Base-by-base conservation (phyloP, 2,888 invertebrate species). In the Eupithecia vulgata region DNA sequence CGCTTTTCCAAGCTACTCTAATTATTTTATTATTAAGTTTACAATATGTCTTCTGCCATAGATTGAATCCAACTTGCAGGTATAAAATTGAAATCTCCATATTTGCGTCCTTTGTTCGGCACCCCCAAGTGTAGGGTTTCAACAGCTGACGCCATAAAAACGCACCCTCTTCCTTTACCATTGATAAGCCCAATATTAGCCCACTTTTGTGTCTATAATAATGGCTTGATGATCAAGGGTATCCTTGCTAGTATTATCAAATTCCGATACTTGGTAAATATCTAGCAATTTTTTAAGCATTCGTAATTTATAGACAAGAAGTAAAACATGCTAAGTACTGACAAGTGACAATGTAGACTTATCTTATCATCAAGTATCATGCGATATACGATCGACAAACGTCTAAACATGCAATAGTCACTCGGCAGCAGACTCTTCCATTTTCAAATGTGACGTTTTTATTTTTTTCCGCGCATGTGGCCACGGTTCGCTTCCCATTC, bases 401-500 rank as follows among this genome's bases (percentile, higher is more conserved):
- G 8, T 34, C n/a, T 45, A 68, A 59, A 73, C 72, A 65, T 61
- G 67, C 70, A 73, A 68, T 57, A 78, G 69, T 66, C 76, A 64
- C 72, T 71, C 72, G 68, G 73, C 67, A 76, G 78, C 78, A 71
- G 72, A 52, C 34, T 35, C 72, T 80, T 80, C 78, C 78, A 80
- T 78, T 79, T 80, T 79, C 76, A 76, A 77, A 80, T 78, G 65
- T 75, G 76, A 75, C 72, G 73, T 80, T 78, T 78, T 65, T 61
- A 13, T 65, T 65, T 40, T 64, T 64, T 80, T 78, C 74, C 71
- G 70, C 72, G 75, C 78, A 76, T 79, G 79, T 79, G 77, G 79
- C 87, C 88, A 91, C 89, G 92, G 89, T 89, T 88, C 88, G 92
- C 80, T 93, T 93, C 93, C 91, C 93, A 92, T 89, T 90, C 75